Conservation (phyloP, 1,140 invertebrate genomes). For the Goniozus legneri region DNA sequence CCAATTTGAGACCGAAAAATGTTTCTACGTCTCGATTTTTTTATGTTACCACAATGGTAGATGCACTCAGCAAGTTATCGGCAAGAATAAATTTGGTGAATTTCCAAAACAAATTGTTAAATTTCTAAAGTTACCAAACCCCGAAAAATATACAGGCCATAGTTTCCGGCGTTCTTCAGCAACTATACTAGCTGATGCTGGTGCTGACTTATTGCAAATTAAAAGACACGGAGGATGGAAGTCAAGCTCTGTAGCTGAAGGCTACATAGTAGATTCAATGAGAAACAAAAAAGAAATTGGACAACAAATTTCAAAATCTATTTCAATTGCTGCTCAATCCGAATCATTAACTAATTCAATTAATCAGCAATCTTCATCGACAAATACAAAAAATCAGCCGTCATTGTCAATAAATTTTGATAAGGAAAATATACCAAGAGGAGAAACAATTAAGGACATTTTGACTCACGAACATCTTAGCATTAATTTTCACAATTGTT, state of each 20-base stretch:
- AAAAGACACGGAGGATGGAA: background rate
- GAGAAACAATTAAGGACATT: no score
- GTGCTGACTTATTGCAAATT: background rate
- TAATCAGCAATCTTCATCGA: no score
- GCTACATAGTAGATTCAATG: background rate
- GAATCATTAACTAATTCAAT: no score
- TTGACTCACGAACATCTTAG: no score
- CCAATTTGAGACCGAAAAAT: no score
- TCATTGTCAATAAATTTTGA: no score
- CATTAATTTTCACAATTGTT: no score
- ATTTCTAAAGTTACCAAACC: background rate
- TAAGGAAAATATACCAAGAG: no score
- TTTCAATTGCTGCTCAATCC: no score
- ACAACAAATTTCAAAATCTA: background rate
- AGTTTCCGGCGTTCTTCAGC: background rate
- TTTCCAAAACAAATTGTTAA: background rate
- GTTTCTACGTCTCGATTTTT: no score
- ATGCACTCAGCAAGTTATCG: background rate
- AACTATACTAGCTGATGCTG: background rate
- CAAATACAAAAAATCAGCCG: no score
- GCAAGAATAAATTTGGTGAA: background rate
- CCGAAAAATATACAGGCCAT: background rate
- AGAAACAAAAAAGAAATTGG: background rate
- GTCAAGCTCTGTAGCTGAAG: no score
- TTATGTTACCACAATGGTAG: background rate